These are phyloP conservation scores for Neopipo cinnamomea DNA, from an alignment of 2,113 vertebrate species.

Conservation along the genomic window DNA sequence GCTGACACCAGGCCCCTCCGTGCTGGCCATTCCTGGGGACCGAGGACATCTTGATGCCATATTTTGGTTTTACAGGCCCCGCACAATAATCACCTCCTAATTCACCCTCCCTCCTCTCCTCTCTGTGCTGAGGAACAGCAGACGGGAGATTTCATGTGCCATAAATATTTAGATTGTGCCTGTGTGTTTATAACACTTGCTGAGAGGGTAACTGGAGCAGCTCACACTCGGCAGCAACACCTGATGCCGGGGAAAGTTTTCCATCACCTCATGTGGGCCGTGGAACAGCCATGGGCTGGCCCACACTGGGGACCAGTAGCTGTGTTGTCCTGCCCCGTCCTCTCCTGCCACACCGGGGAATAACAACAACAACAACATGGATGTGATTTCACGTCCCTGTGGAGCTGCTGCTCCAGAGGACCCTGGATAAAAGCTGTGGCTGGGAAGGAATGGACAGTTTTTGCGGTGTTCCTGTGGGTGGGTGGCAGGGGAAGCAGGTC, in stretches of 20 bases:
- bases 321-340: not conserved
- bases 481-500: not conserved
- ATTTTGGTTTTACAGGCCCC: not conserved
- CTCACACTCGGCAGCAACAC: constrained; percentile 56
- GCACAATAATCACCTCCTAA: constrained; percentile 25
- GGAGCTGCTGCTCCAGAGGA: constrained; percentile 12
- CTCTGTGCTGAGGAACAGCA: constrained; percentile 40
- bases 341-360: not conserved
- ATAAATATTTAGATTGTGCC: constrained; percentile 74
- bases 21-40: not conserved
- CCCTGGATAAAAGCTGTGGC: not conserved
- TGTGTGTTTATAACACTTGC: constrained; percentile 73
- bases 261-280: constrained; percentile 47
- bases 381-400: not conserved
- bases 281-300: not conserved
- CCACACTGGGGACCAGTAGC: not conserved
- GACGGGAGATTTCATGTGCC: constrained; percentile 69
- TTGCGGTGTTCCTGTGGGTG: accelerated
- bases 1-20: not conserved
- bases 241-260: constrained; percentile 66
- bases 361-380: accelerated
- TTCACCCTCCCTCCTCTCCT: not conserved
- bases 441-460: not conserved
- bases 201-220: constrained; percentile 45
- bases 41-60: not conserved